phyloP scores from a whole-genome alignment of 1,140 invertebrate species.

The Drosophila arawakana region DNA sequence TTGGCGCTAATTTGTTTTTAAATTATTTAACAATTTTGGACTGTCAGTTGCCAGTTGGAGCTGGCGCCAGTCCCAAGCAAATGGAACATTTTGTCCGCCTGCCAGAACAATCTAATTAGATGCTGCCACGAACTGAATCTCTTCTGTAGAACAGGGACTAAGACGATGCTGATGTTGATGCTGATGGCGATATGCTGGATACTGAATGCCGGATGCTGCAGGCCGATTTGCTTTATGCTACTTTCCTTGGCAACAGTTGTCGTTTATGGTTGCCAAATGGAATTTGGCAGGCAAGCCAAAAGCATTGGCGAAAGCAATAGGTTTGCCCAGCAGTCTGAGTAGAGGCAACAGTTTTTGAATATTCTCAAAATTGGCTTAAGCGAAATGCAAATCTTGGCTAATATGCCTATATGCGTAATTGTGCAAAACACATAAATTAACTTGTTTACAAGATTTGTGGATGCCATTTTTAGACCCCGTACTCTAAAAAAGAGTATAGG shows the following conservation, averaged over 20 bases:
- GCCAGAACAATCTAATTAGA: conserved; percentile 73
- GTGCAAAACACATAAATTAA: conserved; percentile 75
- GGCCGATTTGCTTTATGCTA: conserved; percentile 77
- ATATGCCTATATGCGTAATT: conserved; percentile 63
- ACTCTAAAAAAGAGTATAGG: too few species aligned
- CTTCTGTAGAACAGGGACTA: background rate
- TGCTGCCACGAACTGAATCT: conserved; percentile 25
- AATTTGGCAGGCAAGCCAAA: conserved; percentile 59
- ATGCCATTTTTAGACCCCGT: conserved; percentile 29
- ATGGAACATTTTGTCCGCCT: conserved; percentile 31
- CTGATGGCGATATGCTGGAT: conserved; percentile 19
- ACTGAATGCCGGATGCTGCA: conserved; percentile 6
- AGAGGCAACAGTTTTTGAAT: conserved; percentile 9
- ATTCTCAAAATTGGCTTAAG: conserved; percentile 34
- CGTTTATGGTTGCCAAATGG: conserved; percentile 72
- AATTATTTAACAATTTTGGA: conserved; percentile 80
- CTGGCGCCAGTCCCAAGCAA: conserved; percentile 23
- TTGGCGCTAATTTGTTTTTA: conserved; percentile 79
- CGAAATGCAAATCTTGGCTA: conserved; percentile 51
- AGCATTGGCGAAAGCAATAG: conserved; percentile 17
- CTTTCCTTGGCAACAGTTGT: conserved; percentile 79
- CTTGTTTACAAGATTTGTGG: conserved; percentile 43
- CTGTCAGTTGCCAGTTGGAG: conserved; percentile 47
- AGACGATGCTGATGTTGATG: conserved; percentile 58
- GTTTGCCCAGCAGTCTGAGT: background rate